Evolutionary conservation across 2,797 vertebrate genomes (phyloP).

Genomic region (Aphelocoma californica): DNA sequence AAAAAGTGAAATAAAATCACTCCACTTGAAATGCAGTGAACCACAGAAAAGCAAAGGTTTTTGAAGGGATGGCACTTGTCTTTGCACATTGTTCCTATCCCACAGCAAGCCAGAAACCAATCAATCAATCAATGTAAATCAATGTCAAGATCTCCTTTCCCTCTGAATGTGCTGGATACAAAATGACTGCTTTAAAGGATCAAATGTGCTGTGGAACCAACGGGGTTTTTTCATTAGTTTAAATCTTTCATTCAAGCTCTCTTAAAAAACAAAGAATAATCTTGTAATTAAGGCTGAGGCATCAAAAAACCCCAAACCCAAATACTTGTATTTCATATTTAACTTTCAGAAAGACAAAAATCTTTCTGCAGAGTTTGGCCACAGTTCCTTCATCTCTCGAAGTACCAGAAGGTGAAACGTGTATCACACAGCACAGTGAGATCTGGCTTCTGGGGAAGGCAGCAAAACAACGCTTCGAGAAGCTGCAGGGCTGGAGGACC

Average conservation of each 20-base stretch:
- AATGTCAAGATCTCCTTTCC: not conserved
- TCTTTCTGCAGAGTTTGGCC: not conserved
- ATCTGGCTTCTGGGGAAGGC: rapidly evolving
- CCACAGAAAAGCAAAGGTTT: not conserved
- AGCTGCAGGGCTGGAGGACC: not conserved
- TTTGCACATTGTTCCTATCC: not conserved
- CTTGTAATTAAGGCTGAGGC: not conserved
- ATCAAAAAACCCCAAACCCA: not conserved
- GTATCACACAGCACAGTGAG: rapidly evolving
- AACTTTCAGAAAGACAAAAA: not conserved
- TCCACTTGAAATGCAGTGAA: not conserved
- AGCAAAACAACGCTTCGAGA: rapidly evolving
- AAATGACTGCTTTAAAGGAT: not conserved
- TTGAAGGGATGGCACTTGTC: not conserved
- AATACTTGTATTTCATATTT: not conserved
- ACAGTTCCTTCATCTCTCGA: not conserved
- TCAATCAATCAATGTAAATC: not conserved
- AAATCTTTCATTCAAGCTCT: not conserved
- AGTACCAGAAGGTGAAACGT: rapidly evolving
- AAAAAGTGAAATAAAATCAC: not conserved
- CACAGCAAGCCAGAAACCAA: not conserved
- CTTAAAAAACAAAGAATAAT: not conserved
- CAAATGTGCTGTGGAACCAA: not conserved
- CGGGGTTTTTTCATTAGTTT: not conserved
- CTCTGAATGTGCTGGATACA: not conserved